A percentile compares a stretch with the other conserved stretches of the same genome.
phyloP scores from a whole-genome alignment of 2,113 vertebrate genomes.

The Cyphomyrus plagiostoma region DNA sequence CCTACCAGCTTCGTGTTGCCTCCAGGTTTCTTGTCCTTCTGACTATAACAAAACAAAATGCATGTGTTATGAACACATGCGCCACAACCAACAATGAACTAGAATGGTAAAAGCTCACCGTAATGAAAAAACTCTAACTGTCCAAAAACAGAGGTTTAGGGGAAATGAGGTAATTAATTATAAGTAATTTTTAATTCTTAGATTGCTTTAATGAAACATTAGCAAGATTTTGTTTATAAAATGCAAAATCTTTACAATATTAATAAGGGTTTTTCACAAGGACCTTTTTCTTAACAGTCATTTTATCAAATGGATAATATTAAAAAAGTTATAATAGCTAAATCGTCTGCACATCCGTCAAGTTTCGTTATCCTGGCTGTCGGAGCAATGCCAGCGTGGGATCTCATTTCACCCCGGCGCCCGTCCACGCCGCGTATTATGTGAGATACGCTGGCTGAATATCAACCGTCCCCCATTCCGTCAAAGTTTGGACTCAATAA shows the following conservation, averaged over 20 bases:
- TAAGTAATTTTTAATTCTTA: not conserved
- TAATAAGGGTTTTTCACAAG: not conserved
- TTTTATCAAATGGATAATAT: slow-evolving; percentile 52
- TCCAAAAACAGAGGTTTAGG: not conserved
- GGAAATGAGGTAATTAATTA: not conserved
- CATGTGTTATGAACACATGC: not conserved
- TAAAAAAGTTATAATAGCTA: slow-evolving; percentile 54
- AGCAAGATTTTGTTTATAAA: not conserved
- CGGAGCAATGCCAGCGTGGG: slow-evolving; percentile 66
- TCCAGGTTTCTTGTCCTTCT: not conserved
- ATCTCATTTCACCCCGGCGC: slow-evolving; percentile 65
- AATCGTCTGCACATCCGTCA: slow-evolving; percentile 61
- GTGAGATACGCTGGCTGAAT: slow-evolving; percentile 73
- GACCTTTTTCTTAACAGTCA: slow-evolving; percentile 29
- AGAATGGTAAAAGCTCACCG: not conserved
- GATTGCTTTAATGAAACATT: not conserved
- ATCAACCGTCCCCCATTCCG: slow-evolving; percentile 78
- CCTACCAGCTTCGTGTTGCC: not conserved
- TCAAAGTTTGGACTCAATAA: slow-evolving; percentile 77
- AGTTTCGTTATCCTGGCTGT: slow-evolving; percentile 81
- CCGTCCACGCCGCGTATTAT: slow-evolving; percentile 64
- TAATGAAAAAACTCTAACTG: not conserved
- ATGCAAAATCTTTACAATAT: slow-evolving; percentile 17
- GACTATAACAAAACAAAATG: not conserved
- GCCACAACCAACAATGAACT: not conserved